Evolutionary conservation across 2,797 vertebrate species (phyloP).

Genomic region (Alosa sapidissima): DNA sequence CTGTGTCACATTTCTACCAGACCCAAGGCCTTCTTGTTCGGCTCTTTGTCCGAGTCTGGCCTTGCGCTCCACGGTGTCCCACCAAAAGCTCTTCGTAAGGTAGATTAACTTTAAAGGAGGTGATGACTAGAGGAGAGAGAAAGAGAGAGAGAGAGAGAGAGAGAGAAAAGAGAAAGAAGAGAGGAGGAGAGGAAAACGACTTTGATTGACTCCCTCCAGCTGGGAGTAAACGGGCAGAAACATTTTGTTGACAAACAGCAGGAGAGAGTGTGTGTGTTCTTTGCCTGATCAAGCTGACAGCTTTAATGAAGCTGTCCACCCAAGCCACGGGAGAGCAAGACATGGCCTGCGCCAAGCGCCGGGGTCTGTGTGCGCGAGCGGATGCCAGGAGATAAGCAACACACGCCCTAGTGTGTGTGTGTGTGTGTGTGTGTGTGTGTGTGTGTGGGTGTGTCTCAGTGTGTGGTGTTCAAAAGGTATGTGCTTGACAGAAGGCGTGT

Average conservation of each 20-base stretch:
- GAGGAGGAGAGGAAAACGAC: not conserved
- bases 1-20: not conserved
- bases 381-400: constrained; percentile 1
- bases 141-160: constrained; percentile 12
- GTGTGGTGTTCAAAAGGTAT: constrained; percentile 44
- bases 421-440: not conserved
- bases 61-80: too few species aligned
- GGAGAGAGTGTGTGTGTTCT: constrained; percentile 37
- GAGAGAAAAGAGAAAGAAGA: not conserved
- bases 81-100: not conserved
- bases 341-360: constrained; percentile 20
- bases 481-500: not conserved
- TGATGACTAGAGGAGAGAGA: constrained; percentile 12
- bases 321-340: constrained; percentile 32
- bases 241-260: constrained; percentile 48
- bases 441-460: constrained; percentile 22
- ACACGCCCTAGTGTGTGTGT: not conserved
- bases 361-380: not conserved
- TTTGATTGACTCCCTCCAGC: constrained; percentile 36
- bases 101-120: not conserved
- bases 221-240: constrained; percentile 40
- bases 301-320: constrained; percentile 49
- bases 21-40: not conserved
- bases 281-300: constrained; percentile 44
- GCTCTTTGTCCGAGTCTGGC: not conserved